Evolutionary conservation across 2,888 invertebrate genomes (phyloP).

Genomic region (Drepana falcataria): DNA sequence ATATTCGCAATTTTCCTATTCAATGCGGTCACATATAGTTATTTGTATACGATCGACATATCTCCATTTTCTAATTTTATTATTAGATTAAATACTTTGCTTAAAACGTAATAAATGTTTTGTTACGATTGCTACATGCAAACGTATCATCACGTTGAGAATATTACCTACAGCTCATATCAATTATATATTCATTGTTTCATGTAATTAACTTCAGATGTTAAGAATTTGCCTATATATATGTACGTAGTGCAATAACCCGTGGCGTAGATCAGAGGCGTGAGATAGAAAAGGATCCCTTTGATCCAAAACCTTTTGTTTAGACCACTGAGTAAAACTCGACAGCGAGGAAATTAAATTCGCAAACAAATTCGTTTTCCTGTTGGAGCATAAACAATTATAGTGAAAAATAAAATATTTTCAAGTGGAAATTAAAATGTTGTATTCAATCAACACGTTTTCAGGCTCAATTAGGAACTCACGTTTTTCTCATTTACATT

Average conservation of each 20-base stretch:
- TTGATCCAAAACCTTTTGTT: slow-evolving; percentile 15
- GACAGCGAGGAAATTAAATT: slow-evolving; percentile 22
- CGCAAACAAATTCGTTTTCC: slow-evolving; percentile 23
- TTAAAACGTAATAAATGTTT: no score
- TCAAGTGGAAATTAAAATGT: neutral
- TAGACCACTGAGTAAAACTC: slow-evolving; percentile 3
- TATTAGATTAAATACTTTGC: no score
- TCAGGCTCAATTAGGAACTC: neutral
- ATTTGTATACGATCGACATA: no score
- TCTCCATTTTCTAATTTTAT: no score
- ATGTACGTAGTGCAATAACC: slow-evolving; percentile 1
- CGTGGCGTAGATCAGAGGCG: slow-evolving; percentile 17
- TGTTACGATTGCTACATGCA: no score
- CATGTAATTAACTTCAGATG: neutral
- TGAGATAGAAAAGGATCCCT: slow-evolving; percentile 19
- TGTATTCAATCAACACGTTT: neutral
- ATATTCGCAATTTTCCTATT: no score
- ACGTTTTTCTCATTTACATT: neutral
- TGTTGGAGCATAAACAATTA: slow-evolving; percentile 21
- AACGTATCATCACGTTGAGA: no score
- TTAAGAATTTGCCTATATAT: neutral
- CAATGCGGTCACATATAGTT: no score
- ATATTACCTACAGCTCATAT: no score
- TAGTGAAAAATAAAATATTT: slow-evolving; percentile 11
- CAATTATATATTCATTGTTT: no score